These are phyloP conservation scores for Zeus faber DNA, from an alignment of 2,113 vertebrate species.

Conservation along the genomic window DNA sequence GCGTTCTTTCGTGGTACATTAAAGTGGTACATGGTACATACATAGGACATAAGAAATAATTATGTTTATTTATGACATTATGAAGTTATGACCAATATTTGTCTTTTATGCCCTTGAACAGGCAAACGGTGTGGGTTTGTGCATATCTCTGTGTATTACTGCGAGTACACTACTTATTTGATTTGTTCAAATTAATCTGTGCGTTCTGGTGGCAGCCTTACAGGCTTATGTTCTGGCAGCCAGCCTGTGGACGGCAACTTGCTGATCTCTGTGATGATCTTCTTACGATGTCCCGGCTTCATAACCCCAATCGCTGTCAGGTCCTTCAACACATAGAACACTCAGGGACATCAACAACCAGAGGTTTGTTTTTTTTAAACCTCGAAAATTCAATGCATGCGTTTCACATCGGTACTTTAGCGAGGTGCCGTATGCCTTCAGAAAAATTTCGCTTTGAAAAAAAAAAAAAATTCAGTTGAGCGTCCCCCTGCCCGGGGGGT, in stretches of 20 bases:
- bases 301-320: slow-evolving; percentile 95
- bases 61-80: too few relatives aligned
- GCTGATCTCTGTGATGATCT: slow-evolving; percentile 92
- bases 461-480: slow-evolving; percentile 45
- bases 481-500: slow-evolving; percentile 23
- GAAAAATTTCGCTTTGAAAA: slow-evolving; percentile 40
- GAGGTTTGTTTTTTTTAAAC: slow-evolving; percentile 2
- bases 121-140: neutral
- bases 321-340: slow-evolving; percentile 78
- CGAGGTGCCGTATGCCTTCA: slow-evolving; percentile 20
- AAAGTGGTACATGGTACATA: too few relatives aligned
- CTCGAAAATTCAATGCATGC: slow-evolving; percentile 22
- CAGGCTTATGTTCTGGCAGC: slow-evolving; percentile 92
- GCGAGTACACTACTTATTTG: too few relatives aligned
- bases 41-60: too few relatives aligned
- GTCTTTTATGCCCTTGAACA: neutral
- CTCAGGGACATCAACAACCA: slow-evolving; percentile 17
- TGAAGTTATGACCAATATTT: too few relatives aligned
- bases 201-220: too few relatives aligned
- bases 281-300: slow-evolving; percentile 96
- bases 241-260: slow-evolving; percentile 86
- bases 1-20: too few relatives aligned
- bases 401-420: slow-evolving; percentile 25
- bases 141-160: neutral
- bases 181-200: too few relatives aligned